Percentiles rank a stretch among this genome's conserved stretches.
Conservation (phyloP, 2,113 vertebrate species). For the Dromiciops gliroides region DNA sequence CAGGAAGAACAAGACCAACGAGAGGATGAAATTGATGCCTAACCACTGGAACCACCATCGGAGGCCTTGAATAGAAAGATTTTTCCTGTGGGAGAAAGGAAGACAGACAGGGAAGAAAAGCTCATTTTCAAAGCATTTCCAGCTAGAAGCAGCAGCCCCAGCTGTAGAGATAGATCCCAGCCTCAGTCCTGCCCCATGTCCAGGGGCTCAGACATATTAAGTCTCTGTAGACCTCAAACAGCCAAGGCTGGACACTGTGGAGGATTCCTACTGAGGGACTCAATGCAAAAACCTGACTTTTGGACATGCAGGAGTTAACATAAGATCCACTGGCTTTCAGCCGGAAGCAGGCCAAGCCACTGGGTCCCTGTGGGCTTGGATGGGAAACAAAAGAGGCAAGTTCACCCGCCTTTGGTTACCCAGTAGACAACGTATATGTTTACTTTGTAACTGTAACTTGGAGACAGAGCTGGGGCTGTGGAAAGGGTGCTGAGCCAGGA, state of each 20-base stretch:
- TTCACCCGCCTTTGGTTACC: not conserved
- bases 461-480: not conserved
- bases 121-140: not conserved
- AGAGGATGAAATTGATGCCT: conserved; percentile 89
- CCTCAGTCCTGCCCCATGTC: not conserved
- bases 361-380: not conserved
- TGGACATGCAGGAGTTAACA: not conserved
- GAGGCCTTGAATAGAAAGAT: conserved; percentile 89
- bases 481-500: not conserved
- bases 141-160: not conserved
- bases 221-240: not conserved
- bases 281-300: not conserved
- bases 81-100: conserved; percentile 85
- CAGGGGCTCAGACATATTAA: not conserved
- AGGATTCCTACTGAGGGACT: not conserved
- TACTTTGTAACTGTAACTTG: not conserved
- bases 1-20: conserved; percentile 94
- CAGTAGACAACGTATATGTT: not conserved
- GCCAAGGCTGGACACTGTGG: not conserved
- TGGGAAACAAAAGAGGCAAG: not conserved
- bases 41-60: conserved; percentile 91
- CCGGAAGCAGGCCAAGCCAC: not conserved
- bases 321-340: not conserved
- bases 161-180: not conserved
- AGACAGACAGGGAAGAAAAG: not conserved